Evolutionary conservation across 2,888 invertebrate genomes (phyloP), one percentile per base, ranked within the genome.

Genomic region (Ceraclea dissimilis): DNA sequence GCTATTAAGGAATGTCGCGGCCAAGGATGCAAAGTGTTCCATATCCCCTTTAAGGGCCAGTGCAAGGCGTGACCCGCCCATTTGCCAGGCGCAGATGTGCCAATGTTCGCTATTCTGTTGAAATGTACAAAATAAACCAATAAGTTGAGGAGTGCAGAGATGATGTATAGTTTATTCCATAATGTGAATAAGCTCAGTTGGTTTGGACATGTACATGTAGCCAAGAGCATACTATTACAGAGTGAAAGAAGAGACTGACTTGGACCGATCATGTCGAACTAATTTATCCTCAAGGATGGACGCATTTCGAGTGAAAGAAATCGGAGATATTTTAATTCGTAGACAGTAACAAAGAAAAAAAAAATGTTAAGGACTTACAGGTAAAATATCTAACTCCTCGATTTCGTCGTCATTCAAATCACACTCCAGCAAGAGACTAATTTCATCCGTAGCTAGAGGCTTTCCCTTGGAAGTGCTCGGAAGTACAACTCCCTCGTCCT

Each of bases 31-130:
- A 13, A 62, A 43, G 18, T 57, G 52, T 18, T 52, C 52, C 49
- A 62, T 62, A 31, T 62, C 58, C 20, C 62, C 62, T 13, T 51
- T 43, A 18, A 62, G 58, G 16, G 62, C 62, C 13, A 62, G 46
- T 4, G 62, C 58, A 43, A 62, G 51, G 21, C 51, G 56, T 26
- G 62, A 54, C 16, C 60, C 60, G 1, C 51, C 57, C 39, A 60
- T 54, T 33, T 49, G 49, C 62, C 62, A 62, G 6, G 62, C 62
- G 17, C 60, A 31, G 4, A 62, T 20, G 22, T 50, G 56, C 62
- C 62, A 62, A 20, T 52, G 26, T 26, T 62, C 58, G 43, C 56
- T 58, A 18, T 62, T 59, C 62, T 62, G 16, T 8, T 2, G 19
- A 39, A 6, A 43, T 43, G 5, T 8, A 43, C 13, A 21, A 26